Evolutionary conservation across 2,113 vertebrate genomes (phyloP).

Genomic region (Seriola aureovittata): DNA sequence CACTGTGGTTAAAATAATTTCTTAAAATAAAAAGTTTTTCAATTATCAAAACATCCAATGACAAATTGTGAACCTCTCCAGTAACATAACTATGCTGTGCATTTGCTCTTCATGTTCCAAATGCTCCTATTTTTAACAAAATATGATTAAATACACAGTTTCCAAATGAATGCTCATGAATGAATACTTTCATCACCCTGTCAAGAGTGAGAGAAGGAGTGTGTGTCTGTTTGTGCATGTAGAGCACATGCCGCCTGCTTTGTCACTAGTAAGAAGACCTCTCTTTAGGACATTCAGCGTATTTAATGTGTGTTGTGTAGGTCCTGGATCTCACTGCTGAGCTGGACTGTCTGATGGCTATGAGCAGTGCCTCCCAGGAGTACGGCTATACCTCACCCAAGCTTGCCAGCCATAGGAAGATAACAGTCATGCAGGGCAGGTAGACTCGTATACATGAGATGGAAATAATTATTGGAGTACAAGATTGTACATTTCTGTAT

Average conservation of each 20-base stretch:
- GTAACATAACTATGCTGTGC: too few species aligned
- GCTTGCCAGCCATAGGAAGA: constrained; percentile 74
- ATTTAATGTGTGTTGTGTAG: constrained; percentile 53
- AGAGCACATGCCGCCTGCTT: not conserved
- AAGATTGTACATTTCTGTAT: not conserved
- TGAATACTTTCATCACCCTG: not conserved
- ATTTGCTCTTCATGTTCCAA: not conserved
- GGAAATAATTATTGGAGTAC: not conserved
- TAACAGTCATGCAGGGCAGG: constrained; percentile 87
- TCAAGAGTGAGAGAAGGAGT: not conserved
- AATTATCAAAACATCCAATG: not conserved
- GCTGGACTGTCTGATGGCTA: constrained; percentile 93
- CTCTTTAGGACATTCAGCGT: constrained; percentile 1
- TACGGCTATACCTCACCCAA: constrained; percentile 90
- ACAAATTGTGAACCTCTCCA: not conserved
- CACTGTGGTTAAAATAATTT: not conserved
- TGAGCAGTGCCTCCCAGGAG: constrained; percentile 91
- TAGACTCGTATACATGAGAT: constrained; percentile 43
- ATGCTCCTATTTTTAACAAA: not conserved
- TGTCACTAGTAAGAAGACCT: not conserved
- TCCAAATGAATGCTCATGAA: not conserved
- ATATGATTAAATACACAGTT: not conserved
- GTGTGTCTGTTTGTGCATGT: not conserved
- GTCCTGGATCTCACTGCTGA: constrained; percentile 91
- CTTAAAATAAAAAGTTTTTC: not conserved